Evolutionary conservation across 2,113 vertebrate genomes (phyloP).

Genomic region (Amphiprion percula): DNA sequence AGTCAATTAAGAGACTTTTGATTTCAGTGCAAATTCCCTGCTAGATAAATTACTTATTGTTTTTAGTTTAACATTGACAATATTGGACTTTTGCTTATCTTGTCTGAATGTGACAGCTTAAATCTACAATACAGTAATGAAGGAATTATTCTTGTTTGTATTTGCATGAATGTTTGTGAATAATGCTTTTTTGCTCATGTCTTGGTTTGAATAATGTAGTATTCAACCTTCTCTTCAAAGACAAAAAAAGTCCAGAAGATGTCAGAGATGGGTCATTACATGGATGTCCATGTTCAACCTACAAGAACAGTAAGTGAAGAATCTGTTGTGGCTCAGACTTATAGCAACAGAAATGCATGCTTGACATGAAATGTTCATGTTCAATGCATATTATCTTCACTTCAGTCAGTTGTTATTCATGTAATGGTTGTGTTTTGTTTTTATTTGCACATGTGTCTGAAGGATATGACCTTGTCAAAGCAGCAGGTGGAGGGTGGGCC

Average conservation of each 20-base stretch:
- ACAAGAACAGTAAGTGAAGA: slow-evolving; percentile 79
- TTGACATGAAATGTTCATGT: neutral
- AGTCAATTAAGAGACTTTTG: too few relatives aligned
- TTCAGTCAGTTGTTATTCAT: neutral
- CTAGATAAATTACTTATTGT: neutral
- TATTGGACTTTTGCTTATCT: neutral
- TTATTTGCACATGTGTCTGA: slow-evolving; percentile 54
- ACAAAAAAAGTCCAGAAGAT: slow-evolving; percentile 61
- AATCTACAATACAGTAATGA: neutral
- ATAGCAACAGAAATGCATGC: neutral
- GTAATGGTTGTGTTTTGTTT: neutral
- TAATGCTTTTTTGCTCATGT: neutral
- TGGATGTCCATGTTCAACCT: slow-evolving; percentile 84
- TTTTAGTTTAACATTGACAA: neutral
- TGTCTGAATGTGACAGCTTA: neutral
- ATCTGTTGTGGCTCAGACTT: neutral
- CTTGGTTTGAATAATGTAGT: slow-evolving; percentile 60
- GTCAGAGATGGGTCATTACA: slow-evolving; percentile 79
- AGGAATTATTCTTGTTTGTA: neutral
- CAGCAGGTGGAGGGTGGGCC: slow-evolving; percentile 47
- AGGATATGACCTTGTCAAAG: slow-evolving; percentile 69
- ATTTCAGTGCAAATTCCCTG: too few relatives aligned
- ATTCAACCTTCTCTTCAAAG: slow-evolving; percentile 55
- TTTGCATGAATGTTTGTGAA: neutral
- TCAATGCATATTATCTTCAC: neutral